A percentile compares a stretch with the other conserved stretches of the same genome.
phyloP scores from a whole-genome alignment of 2,113 vertebrate species.

The Ranitomeya variabilis region DNA sequence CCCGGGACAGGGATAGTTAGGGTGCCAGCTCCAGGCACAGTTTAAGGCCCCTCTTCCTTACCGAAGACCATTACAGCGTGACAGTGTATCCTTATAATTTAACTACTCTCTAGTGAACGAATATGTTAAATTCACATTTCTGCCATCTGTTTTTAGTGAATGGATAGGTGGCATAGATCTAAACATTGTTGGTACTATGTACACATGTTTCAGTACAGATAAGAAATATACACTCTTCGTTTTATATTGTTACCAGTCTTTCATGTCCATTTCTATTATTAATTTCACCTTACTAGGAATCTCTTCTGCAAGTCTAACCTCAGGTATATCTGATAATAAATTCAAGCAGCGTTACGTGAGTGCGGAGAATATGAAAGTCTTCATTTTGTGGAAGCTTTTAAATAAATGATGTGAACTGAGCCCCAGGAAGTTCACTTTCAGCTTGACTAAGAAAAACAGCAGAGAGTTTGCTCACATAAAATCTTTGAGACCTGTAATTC shows the following conservation, averaged over 20 bases:
- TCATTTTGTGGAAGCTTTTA: slow-evolving; percentile 28
- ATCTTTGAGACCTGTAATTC: neutral
- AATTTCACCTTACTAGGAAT: slow-evolving; percentile 2
- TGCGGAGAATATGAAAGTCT: slow-evolving; percentile 54
- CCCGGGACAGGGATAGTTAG: too few species aligned
- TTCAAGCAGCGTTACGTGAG: slow-evolving; percentile 28
- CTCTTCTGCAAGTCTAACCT: slow-evolving; percentile 36
- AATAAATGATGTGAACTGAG: slow-evolving; percentile 48
- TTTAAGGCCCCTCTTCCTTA: too few species aligned
- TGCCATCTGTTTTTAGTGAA: too few species aligned
- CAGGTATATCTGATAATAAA: slow-evolving; percentile 42
- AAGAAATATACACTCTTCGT: neutral
- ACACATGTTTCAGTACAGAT: neutral
- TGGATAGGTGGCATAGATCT: too few species aligned
- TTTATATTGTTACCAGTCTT: neutral
- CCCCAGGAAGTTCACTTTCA: slow-evolving; percentile 19
- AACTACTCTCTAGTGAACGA: too few species aligned
- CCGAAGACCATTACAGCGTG: too few species aligned
- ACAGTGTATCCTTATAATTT: too few species aligned
- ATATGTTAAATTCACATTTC: too few species aligned
- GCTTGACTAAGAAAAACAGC: slow-evolving; percentile 17
- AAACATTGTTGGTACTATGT: neutral
- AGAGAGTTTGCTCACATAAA: slow-evolving; percentile 3
- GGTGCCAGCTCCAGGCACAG: too few species aligned
- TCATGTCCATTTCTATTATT: slow-evolving; percentile 25